phyloP scores from a whole-genome alignment of 2,797 vertebrate species.

The Pangasius djambal region DNA sequence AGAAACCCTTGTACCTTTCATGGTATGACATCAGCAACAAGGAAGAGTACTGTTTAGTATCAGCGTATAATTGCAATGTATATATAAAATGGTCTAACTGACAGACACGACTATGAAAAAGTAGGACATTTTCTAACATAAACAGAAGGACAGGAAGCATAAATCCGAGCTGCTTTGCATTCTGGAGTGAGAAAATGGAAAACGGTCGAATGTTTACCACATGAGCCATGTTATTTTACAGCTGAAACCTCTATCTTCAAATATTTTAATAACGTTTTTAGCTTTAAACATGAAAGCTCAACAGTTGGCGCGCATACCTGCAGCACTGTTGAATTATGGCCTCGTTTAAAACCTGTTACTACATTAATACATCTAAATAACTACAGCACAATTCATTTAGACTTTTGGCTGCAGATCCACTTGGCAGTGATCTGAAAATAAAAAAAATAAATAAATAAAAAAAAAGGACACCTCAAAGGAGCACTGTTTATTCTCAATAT shows the following conservation, averaged over 20 bases:
- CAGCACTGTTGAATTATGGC: neutral
- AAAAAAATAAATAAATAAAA: neutral
- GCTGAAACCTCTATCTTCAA: neutral
- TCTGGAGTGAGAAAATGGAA: neutral
- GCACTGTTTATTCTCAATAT: slow-evolving; percentile 6
- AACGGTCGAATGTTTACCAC: neutral
- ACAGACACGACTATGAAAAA: too few relatives aligned
- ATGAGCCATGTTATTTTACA: neutral
- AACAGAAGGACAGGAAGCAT: neutral
- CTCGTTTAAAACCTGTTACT: neutral
- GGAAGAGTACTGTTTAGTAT: neutral
- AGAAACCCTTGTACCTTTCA: neutral
- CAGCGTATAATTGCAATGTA: neutral
- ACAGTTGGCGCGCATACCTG: too few relatives aligned
- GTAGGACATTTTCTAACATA: neutral
- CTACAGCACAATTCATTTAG: too few relatives aligned
- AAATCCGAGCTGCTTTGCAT: neutral
- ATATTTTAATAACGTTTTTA: neutral
- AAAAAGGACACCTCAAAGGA: neutral
- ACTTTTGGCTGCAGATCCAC: neutral
- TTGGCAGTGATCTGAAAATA: neutral
- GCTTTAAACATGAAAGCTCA: neutral
- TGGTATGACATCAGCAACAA: neutral
- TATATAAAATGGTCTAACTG: neutral
- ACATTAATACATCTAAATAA: neutral